Percentiles rank a stretch among this genome's conserved stretches.
Evolutionary conservation across 2,888 invertebrate genomes (phyloP).

Genomic region (Drosophila fungiperda): DNA sequence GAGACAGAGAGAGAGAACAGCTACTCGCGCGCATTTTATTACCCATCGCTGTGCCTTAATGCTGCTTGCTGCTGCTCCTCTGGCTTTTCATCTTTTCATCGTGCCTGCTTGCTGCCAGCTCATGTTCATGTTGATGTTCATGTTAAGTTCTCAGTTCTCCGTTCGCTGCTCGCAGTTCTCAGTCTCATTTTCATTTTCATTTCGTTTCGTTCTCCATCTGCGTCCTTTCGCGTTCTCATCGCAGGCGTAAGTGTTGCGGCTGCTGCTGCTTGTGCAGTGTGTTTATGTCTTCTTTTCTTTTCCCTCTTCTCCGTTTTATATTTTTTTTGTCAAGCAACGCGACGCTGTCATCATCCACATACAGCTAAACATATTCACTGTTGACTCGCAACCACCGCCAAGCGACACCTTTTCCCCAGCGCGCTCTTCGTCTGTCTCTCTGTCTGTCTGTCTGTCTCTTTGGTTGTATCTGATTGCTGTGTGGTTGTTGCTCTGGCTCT

Average conservation of each 20-base stretch:
- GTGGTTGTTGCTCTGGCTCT: slow-evolving; percentile 19
- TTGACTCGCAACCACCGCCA: slow-evolving; percentile 66
- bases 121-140: slow-evolving; percentile 18
- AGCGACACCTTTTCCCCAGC: slow-evolving; percentile 61
- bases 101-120: slow-evolving; percentile 26
- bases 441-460: slow-evolving; percentile 31
- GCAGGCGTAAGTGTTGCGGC: slow-evolving; percentile 61
- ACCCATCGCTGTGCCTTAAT: slow-evolving; percentile 55
- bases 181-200: slow-evolving; percentile 48
- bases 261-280: slow-evolving; percentile 35
- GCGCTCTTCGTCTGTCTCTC: slow-evolving; percentile 2
- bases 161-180: slow-evolving; percentile 2
- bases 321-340: slow-evolving; percentile 39
- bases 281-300: slow-evolving; percentile 73
- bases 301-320: not conserved
- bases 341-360: slow-evolving; percentile 52
- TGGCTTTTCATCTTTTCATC: slow-evolving; percentile 76
- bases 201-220: slow-evolving; percentile 44
- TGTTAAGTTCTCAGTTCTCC: not conserved
- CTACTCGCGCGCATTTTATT: slow-evolving; percentile 68
- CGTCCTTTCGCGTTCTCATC: slow-evolving; percentile 50
- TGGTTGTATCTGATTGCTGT: slow-evolving; percentile 61
- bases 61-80: slow-evolving; percentile 40
- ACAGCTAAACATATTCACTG: slow-evolving; percentile 23
- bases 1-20: slow-evolving; percentile 10